Evolutionary conservation across 2,888 invertebrate species (phyloP).

Genomic region (Chrysotoxum bicinctum): DNA sequence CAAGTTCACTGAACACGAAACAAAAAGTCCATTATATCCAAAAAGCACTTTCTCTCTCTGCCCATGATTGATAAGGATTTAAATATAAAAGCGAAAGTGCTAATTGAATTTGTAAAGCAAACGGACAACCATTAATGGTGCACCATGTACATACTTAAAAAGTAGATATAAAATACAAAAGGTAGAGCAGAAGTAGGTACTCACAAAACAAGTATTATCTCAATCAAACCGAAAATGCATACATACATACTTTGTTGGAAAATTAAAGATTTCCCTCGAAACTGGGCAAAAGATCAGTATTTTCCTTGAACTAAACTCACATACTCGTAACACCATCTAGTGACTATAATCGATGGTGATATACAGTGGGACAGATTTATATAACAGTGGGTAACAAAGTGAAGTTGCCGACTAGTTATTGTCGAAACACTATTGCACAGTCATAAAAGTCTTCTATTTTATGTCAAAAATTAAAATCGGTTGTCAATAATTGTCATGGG

Average conservation of each 20-base stretch:
- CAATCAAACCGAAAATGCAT: background rate
- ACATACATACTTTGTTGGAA: background rate
- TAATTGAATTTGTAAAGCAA: constrained; percentile 43
- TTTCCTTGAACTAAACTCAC: background rate
- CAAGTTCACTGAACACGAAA: constrained; percentile 18
- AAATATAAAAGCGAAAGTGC: constrained; percentile 59
- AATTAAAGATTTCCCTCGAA: constrained; percentile 2
- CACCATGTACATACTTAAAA: background rate
- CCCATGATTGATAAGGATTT: constrained; percentile 44
- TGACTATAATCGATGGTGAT: background rate
- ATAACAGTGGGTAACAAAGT: background rate
- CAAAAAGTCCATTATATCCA: constrained; percentile 1
- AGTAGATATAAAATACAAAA: background rate
- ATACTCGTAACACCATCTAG: background rate
- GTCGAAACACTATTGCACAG: too few species aligned
- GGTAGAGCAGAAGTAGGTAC: background rate
- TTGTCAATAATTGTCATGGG: too few species aligned
- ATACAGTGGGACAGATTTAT: background rate
- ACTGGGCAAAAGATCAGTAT: background rate
- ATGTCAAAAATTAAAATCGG: too few species aligned
- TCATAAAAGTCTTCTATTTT: too few species aligned
- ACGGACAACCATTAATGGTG: background rate
- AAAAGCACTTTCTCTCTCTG: constrained; percentile 49
- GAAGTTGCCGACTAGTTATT: too few species aligned
- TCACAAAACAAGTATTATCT: background rate